phyloP scores from a whole-genome alignment of 2,797 vertebrate genomes.

The Bradypodion ventrale region DNA sequence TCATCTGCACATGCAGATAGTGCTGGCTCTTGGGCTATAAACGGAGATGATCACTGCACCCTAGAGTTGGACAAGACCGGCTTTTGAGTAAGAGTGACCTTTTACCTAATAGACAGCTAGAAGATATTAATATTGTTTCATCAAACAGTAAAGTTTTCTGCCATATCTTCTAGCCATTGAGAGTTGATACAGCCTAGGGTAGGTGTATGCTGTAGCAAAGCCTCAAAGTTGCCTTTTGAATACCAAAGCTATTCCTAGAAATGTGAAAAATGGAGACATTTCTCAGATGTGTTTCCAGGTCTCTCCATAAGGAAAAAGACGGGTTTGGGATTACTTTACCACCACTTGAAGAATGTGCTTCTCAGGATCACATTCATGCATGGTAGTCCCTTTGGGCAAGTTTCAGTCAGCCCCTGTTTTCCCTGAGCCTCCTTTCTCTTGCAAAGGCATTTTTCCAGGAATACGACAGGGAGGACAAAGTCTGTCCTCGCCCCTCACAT shows the following conservation, averaged over 20 bases:
- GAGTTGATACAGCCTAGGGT: too few species aligned
- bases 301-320: not conserved
- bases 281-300: not conserved
- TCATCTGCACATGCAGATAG: too few species aligned
- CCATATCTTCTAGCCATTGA: too few species aligned
- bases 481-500: not conserved
- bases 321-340: not conserved
- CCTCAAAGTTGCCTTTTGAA: not conserved
- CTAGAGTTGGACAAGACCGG: too few species aligned
- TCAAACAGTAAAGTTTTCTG: too few species aligned
- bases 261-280: not conserved
- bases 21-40: too few species aligned
- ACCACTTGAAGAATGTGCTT: not conserved
- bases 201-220: not conserved
- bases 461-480: not conserved
- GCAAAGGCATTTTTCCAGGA: not conserved
- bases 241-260: not conserved
- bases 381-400: not conserved
- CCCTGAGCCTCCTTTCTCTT: too few species aligned
- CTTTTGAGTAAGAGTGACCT: too few species aligned
- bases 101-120: too few species aligned
- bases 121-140: too few species aligned
- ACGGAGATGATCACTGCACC: too few species aligned
- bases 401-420: not conserved
- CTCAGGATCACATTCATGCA: too few species aligned